A percentile compares a stretch with the other conserved stretches of the same genome.
Evolutionary conservation across 2,113 vertebrate species (phyloP).

Genomic region (Addax nasomaculatus): DNA sequence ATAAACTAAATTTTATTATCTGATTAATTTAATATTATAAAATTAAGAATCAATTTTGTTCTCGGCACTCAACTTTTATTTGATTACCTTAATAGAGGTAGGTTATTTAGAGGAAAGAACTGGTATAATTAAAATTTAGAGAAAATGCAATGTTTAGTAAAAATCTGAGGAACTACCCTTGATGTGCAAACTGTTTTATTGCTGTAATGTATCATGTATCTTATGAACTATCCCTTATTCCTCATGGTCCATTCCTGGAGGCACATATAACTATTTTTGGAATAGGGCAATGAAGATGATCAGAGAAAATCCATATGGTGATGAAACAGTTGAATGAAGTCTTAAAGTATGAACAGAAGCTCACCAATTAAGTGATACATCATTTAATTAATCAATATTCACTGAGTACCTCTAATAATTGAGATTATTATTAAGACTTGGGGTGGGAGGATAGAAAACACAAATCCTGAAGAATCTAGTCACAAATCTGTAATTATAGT

Average conservation of each 20-base stretch:
- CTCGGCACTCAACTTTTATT: not conserved
- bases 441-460: not conserved
- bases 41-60: conserved; percentile 39
- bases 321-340: not conserved
- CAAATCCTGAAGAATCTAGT: not conserved
- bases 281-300: not conserved
- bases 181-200: not conserved
- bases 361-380: not conserved
- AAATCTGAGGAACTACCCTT: not conserved
- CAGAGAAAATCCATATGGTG: not conserved
- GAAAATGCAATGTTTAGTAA: conserved; percentile 10
- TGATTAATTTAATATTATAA: conserved; percentile 38
- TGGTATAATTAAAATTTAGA: conserved; percentile 26
- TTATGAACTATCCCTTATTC: not conserved
- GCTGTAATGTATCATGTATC: not conserved
- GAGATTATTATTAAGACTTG: not conserved
- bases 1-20: conserved; percentile 25
- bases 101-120: conserved; percentile 1
- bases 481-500: not conserved
- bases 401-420: not conserved
- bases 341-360: not conserved
- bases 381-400: not conserved
- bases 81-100: conserved; percentile 38
- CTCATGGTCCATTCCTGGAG: not conserved
- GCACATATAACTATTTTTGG: not conserved